Evolutionary conservation across 2,888 invertebrate species (phyloP), one percentile per base, ranked within the genome.

Genomic region (Luffia ferchaultella): DNA sequence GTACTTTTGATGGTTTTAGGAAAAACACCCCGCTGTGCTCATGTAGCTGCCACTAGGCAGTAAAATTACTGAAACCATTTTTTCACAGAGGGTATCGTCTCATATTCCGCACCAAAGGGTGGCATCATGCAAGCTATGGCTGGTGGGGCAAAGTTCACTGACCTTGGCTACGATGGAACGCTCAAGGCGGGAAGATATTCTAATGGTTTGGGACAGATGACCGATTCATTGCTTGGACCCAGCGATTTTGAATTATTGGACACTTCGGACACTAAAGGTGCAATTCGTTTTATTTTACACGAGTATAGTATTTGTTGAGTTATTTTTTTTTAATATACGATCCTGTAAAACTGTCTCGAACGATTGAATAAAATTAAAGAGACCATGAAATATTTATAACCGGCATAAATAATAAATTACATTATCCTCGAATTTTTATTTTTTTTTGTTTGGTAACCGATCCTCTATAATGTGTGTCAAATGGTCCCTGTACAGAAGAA

Each of bases 191-290:
- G 80, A 7, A 70, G 76, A 49, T 83, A 89, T 71, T 72, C 77
- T 48, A 88, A 89, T 43, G 95, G 95, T 2, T 84, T 96, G 7
- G 96, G 96, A 16, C 94, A 95, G 70, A 85, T 96, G 60, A 88
- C 90, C 3, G 94, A 95, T 69, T 92, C 93, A 0, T 75, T 89
- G 45, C 77, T 86, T 50, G 92, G 90, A 15, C 89, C 89, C 20
- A 88, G 88, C 58, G 88, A 89, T 62, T 89, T 88, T 70, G 88
- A 85, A 65, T 79, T 84, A 62, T 88, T 77, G 56, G 85, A 84
- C 58, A 86, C 78, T 64, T 75, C 79, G 40, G 88, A 88, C 58
- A 86, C 86, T 48, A 80, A 84, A 67, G 88, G 88, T 88, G 68
- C 52, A 16, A 17, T 45, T 42, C 9, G 5, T 18, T 20, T 52